A percentile compares a stretch with the other conserved stretches of the same genome.
phyloP scores from a whole-genome alignment of 2,888 invertebrate genomes.

The Andrena bicolor region DNA sequence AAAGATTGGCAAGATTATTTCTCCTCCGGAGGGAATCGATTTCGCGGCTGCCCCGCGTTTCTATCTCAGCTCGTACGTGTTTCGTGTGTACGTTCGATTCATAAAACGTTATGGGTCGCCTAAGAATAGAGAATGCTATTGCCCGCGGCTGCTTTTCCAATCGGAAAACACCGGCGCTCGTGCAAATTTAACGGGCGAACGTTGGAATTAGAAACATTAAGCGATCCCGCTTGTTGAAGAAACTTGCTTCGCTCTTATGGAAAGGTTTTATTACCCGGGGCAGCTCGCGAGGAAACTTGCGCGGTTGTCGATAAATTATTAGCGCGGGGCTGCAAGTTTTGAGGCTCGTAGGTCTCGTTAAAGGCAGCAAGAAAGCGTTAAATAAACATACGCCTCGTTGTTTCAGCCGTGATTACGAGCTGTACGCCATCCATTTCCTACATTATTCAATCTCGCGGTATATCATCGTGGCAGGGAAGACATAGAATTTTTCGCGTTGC shows the following conservation, averaged over 20 bases:
- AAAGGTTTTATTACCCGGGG: neutral
- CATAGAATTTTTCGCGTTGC: neutral
- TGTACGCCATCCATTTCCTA: neutral
- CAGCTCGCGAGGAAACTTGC: neutral
- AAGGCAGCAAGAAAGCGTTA: neutral
- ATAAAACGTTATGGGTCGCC: slow-evolving; percentile 40
- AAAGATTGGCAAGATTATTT: neutral
- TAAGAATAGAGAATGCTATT: slow-evolving; percentile 30
- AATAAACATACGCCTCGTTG: slow-evolving; percentile 1
- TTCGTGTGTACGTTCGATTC: slow-evolving; percentile 27
- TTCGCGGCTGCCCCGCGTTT: slow-evolving; percentile 12
- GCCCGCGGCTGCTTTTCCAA: neutral
- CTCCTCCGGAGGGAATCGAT: slow-evolving; percentile 29
- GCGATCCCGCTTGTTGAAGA: neutral
- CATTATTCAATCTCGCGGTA: neutral
- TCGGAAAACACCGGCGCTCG: neutral
- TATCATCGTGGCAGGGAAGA: neutral
- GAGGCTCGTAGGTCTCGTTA: neutral
- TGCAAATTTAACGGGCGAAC: slow-evolving; percentile 18
- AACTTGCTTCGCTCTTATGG: neutral
- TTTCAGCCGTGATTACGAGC: neutral
- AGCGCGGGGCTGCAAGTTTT: neutral
- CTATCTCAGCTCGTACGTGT: slow-evolving; percentile 5
- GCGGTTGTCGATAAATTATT: neutral
- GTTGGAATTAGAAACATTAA: neutral